Evolutionary conservation across 2,888 invertebrate genomes (phyloP).

Genomic region (Watsonalla binaria): DNA sequence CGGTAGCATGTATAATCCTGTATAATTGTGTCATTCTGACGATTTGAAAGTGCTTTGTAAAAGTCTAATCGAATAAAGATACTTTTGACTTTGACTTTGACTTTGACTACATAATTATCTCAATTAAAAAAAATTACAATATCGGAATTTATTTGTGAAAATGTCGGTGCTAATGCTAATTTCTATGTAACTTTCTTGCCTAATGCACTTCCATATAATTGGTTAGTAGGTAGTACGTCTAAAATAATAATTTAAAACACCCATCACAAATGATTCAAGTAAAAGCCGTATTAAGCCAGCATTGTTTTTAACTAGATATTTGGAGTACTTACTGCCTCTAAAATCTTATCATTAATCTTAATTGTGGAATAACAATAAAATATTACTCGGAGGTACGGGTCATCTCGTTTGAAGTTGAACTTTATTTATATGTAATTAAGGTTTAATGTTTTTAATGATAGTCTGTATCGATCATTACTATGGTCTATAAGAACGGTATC

Average conservation of each 20-base stretch:
- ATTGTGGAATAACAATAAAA: slow-evolving; percentile 78
- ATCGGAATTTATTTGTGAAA: too few relatives aligned
- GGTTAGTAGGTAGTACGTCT: too few relatives aligned
- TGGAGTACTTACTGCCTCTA: slow-evolving; percentile 73
- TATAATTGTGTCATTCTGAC: too few relatives aligned
- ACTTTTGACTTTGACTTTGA: too few relatives aligned
- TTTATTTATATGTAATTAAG: slow-evolving; percentile 40
- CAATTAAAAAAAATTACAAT: too few relatives aligned
- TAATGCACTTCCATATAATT: too few relatives aligned
- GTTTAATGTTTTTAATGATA: slow-evolving; percentile 57
- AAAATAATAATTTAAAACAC: slow-evolving; percentile 20
- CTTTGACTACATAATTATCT: too few relatives aligned
- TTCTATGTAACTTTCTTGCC: too few relatives aligned
- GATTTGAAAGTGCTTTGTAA: too few relatives aligned
- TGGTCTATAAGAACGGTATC: slow-evolving; percentile 72
- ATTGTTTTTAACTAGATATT: slow-evolving; percentile 70
- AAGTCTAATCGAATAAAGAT: too few relatives aligned
- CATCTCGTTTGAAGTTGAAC: slow-evolving; percentile 38
- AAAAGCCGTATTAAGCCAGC: slow-evolving; percentile 55
- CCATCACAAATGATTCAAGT: slow-evolving; percentile 60
- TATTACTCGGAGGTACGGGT: slow-evolving; percentile 55
- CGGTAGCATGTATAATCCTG: too few relatives aligned
- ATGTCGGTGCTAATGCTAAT: too few relatives aligned
- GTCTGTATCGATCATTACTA: slow-evolving; percentile 67
- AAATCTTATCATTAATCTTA: slow-evolving; percentile 78